A percentile compares a stretch with the other conserved stretches of the same genome.
Evolutionary conservation across 2,888 invertebrate species (phyloP).

Genomic region (Agapostemon virescens): DNA sequence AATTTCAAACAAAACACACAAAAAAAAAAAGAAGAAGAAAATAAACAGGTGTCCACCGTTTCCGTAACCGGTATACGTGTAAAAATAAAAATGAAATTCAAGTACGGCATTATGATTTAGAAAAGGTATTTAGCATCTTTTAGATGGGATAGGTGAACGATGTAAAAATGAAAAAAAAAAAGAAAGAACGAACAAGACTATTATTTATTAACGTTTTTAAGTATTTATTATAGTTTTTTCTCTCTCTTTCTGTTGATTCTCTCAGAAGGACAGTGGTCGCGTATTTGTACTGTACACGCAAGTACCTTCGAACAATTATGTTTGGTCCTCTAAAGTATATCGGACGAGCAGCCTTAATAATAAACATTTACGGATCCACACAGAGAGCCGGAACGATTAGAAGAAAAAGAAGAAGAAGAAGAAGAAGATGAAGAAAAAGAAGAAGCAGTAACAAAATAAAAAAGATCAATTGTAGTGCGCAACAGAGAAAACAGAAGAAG

Average conservation of each 20-base stretch:
- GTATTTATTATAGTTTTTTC: slow-evolving; percentile 68
- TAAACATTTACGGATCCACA: slow-evolving; percentile 65
- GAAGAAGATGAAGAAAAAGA: slow-evolving; percentile 42
- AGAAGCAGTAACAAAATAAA: neutral
- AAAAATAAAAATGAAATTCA: slow-evolving; percentile 53
- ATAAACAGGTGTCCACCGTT: slow-evolving; percentile 64
- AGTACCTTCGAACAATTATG: slow-evolving; percentile 68
- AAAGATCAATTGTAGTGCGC: slow-evolving; percentile 59
- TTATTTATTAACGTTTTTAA: slow-evolving; percentile 73
- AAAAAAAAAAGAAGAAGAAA: neutral
- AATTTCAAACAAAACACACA: slow-evolving; percentile 28
- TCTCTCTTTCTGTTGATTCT: slow-evolving; percentile 54
- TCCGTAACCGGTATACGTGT: slow-evolving; percentile 57
- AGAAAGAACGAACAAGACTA: slow-evolving; percentile 62
- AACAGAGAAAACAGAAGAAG: slow-evolving; percentile 15
- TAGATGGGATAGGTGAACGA: slow-evolving; percentile 61
- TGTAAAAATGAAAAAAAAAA: slow-evolving; percentile 50
- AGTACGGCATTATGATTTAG: slow-evolving; percentile 67
- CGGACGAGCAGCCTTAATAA: slow-evolving; percentile 77
- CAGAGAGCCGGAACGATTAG: slow-evolving; percentile 57
- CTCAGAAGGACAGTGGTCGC: slow-evolving; percentile 53
- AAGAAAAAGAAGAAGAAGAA: slow-evolving; percentile 36
- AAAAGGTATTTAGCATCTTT: slow-evolving; percentile 57
- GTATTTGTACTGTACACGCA: slow-evolving; percentile 56
- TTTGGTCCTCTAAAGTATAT: slow-evolving; percentile 78